These are phyloP conservation scores for Thecophora atra DNA, from an alignment of 2,888 invertebrate genomes.

Conservation along the genomic window DNA sequence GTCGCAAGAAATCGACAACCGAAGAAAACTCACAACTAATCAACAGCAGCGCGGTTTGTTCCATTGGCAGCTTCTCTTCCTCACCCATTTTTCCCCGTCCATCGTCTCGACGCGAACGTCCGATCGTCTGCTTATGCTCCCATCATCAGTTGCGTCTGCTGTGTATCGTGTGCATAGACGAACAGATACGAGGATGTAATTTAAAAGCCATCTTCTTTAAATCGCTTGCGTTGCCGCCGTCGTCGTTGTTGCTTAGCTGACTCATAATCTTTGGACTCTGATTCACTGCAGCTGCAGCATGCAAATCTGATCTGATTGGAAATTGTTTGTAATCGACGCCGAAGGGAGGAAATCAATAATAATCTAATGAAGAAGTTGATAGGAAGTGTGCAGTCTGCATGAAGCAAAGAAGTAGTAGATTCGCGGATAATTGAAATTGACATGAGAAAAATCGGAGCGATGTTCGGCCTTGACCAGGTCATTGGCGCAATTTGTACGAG, in stretches of 20 bases:
- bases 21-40: constrained; percentile 15
- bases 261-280: background rate
- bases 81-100: constrained; percentile 1
- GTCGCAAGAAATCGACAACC: background rate
- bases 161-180: background rate
- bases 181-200: constrained; percentile 9
- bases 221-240: background rate
- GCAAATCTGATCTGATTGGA: background rate
- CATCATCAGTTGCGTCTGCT: background rate
- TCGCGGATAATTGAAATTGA: background rate
- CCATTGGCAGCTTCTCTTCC: background rate
- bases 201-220: too few relatives aligned
- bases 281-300: constrained; percentile 10
- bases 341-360: background rate
- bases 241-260: background rate
- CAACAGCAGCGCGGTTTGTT: background rate
- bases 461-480: too few relatives aligned
- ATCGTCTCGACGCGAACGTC: too few relatives aligned
- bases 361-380: background rate
- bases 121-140: background rate
- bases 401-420: background rate
- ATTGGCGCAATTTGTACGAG: too few relatives aligned
- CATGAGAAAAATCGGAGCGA: background rate
- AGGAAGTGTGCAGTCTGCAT: background rate
- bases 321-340: constrained; percentile 7